A percentile compares a stretch with the other conserved stretches of the same genome.
phyloP scores from a whole-genome alignment of 2,113 vertebrate genomes.

The Lynx canadensis region DNA sequence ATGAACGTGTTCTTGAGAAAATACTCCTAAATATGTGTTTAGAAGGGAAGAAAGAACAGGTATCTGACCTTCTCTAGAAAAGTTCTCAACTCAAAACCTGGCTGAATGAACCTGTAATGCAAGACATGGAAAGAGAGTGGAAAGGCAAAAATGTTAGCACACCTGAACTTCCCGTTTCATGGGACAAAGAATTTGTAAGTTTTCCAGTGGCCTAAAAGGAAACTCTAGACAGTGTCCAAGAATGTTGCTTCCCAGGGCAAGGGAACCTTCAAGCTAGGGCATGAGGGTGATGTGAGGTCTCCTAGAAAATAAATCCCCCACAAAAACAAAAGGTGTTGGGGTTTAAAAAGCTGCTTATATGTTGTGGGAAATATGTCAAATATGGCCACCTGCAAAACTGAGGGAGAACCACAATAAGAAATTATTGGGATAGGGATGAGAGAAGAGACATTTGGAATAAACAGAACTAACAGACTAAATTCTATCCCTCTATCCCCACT shows the following conservation, averaged over 20 bases:
- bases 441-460: not conserved
- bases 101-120: not conserved
- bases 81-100: not conserved
- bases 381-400: not conserved
- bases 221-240: not conserved
- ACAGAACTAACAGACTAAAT: not conserved
- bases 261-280: not conserved
- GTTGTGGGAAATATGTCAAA: not conserved
- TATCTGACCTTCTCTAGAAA: not conserved
- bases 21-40: not conserved
- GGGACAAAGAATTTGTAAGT: not conserved
- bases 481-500: rapidly evolving
- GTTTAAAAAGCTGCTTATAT: not conserved
- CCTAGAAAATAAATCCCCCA: not conserved
- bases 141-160: not conserved
- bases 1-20: not conserved
- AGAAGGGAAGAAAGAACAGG: not conserved
- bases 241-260: not conserved
- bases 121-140: not conserved
- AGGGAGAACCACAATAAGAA: not conserved
- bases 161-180: not conserved
- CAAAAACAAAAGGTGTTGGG: not conserved
- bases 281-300: not conserved
- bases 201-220: not conserved
- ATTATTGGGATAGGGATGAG: not conserved